These are phyloP conservation scores for Cossypha niveicapilla DNA, from an alignment of 2,797 vertebrate genomes.

Conservation along the genomic window DNA sequence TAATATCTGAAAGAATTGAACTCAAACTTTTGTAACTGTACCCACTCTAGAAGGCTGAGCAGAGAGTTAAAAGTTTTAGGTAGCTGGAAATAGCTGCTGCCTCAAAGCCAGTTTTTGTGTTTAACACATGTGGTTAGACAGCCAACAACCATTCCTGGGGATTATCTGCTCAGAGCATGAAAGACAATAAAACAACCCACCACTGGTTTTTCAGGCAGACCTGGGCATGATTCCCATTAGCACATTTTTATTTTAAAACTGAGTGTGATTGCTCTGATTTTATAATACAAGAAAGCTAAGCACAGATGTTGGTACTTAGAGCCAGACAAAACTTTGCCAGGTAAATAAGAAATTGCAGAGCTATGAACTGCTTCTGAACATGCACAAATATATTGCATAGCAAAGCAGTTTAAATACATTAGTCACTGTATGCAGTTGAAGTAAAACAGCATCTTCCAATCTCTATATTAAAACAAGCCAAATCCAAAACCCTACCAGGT, in stretches of 20 bases:
- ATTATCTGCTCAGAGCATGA: slow-evolving; percentile 37
- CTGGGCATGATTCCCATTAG: slow-evolving; percentile 17
- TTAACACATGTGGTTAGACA: slow-evolving; percentile 18
- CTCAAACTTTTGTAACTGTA: background rate
- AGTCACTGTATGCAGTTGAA: background rate
- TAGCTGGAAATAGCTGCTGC: background rate
- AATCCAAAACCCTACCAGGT: background rate
- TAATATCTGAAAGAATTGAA: background rate
- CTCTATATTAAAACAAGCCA: background rate
- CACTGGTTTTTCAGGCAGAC: background rate
- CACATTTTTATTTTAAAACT: slow-evolving; percentile 23
- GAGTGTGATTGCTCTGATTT: background rate
- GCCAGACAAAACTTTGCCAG: background rate
- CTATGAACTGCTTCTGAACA: background rate
- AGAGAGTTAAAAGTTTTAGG: background rate
- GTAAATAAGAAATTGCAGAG: background rate
- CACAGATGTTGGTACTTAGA: background rate
- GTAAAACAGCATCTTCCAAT: background rate
- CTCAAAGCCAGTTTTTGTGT: slow-evolving; percentile 32
- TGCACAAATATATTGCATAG: background rate
- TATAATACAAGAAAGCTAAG: background rate
- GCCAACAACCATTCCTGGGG: slow-evolving; percentile 19
- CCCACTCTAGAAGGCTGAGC: background rate
- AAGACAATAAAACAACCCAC: slow-evolving; percentile 45
- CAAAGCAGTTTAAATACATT: background rate